Base-by-base conservation (phyloP, 2,888 invertebrate species). In the Nymphalis c-album region DNA sequence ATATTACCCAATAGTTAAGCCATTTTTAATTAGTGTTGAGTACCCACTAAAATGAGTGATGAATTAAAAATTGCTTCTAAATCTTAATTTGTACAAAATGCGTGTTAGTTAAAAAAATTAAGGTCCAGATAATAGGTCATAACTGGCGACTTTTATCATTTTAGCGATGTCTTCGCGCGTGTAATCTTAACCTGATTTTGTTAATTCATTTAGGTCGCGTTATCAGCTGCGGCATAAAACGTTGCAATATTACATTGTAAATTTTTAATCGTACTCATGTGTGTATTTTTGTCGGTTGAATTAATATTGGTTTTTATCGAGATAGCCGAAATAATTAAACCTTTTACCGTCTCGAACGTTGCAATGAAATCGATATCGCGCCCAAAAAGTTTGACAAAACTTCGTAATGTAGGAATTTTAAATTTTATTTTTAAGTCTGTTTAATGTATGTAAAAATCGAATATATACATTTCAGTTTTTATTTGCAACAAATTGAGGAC, bases 141-240 rank as follows among this genome's bases (percentile, higher is more conserved):
- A 57, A 35, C 17, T 13, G n/a, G 35, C 22, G 51, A 13, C 26
- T 51, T 26, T 69, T 71, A 76, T 79, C 78, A 71, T 76, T 77
- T 76, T 75, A 77, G 70, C 73, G 68, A 64, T 63, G 64, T 69
- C 64, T 63, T 40, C 31, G 40, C 31, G n/a, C 61, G 61, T 51
- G 60, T 68, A 64, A 71, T 71, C 70, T 65, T 51, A 35, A 59
- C 53, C 58, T 66, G 66, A 60, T 60, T 64, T 59, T 50, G 65
- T 60, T 73, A 73, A 75, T 71, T 74, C 65, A 71, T 70, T 67
- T 74, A 71, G 74, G 73, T 72, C 73, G 71, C 66, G 65, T 63
- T 74, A 73, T 74, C 74, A 63, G 53, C 65, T 64, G 68, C 31
- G 53, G 31, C 63, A 65, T 67, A 64, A 72, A 68, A 68, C 61